These are phyloP conservation scores for Macaca nemestrina DNA, from an alignment of 2,113 vertebrate genomes.

Conservation along the genomic window DNA sequence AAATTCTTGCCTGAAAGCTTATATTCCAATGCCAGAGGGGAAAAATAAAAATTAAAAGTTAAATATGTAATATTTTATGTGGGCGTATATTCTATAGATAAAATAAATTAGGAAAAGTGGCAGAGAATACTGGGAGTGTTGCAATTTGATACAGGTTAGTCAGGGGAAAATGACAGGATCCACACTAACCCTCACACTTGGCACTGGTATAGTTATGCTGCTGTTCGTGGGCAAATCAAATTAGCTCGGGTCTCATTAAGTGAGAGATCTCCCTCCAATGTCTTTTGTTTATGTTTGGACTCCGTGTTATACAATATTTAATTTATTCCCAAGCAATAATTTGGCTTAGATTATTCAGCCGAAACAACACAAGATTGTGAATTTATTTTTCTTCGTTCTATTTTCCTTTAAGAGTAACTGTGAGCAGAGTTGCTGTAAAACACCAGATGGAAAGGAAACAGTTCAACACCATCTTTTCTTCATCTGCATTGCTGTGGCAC, in stretches of 20 bases:
- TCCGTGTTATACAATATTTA: slow-evolving; percentile 46
- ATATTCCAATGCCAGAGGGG: background rate
- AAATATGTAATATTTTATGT: background rate
- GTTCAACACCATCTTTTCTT: background rate
- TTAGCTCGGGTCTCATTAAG: background rate
- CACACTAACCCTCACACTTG: background rate
- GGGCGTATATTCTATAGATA: background rate
- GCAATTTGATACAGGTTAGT: background rate
- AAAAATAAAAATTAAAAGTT: background rate
- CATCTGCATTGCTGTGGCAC: background rate
- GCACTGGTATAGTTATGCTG: background rate
- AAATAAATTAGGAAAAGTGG: background rate
- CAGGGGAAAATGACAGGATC: background rate
- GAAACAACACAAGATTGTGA: slow-evolving; percentile 33
- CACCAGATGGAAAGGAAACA: slow-evolving; percentile 59
- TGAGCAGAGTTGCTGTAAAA: slow-evolving; percentile 39
- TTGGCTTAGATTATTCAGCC: slow-evolving; percentile 40
- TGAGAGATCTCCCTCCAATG: background rate
- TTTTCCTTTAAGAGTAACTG: slow-evolving; percentile 45
- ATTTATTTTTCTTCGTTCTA: slow-evolving; percentile 36
- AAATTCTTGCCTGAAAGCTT: background rate
- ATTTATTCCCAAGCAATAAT: slow-evolving; percentile 54
- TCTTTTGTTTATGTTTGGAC: slow-evolving; percentile 40
- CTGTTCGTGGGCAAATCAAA: background rate
- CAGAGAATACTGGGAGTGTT: background rate